Percentiles rank a stretch among this genome's conserved stretches.
Evolutionary conservation across 2,888 invertebrate genomes (phyloP).

Genomic region (Serripes groenlandicus): DNA sequence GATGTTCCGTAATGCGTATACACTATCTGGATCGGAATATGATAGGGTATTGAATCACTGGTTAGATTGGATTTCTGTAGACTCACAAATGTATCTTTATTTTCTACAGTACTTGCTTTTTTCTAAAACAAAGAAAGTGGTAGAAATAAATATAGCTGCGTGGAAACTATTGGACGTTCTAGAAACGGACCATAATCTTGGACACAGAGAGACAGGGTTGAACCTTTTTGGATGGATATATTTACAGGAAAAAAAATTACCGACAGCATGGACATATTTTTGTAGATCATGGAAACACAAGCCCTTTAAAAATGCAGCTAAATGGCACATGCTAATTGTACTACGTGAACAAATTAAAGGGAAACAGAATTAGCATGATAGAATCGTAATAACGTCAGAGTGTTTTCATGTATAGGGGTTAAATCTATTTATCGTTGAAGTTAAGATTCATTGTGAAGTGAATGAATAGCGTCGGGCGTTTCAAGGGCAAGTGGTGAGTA

Average conservation of each 20-base stretch:
- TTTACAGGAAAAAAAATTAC: not conserved
- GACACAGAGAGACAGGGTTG: not conserved
- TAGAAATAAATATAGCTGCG: too few species aligned
- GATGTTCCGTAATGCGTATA: slow-evolving; percentile 2
- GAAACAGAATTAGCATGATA: too few species aligned
- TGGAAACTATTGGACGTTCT: not conserved
- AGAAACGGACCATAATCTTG: not conserved
- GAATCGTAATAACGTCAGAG: too few species aligned
- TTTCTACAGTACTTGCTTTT: not conserved
- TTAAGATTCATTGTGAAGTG: too few species aligned
- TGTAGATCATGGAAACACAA: not conserved
- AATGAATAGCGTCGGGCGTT: too few species aligned
- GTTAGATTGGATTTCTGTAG: not conserved
- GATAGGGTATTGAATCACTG: not conserved
- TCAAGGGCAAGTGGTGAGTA: too few species aligned
- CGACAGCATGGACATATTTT: not conserved
- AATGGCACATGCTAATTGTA: not conserved
- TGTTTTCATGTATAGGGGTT: too few species aligned
- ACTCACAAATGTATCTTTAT: not conserved
- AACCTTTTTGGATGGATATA: slow-evolving; percentile 4
- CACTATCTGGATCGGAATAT: not conserved
- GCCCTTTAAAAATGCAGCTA: not conserved
- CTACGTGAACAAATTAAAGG: too few species aligned
- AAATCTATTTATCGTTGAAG: too few species aligned
- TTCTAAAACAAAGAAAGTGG: too few species aligned